Evolutionary conservation across 2,888 invertebrate species (phyloP).

Genomic region (Tetragonula carbonaria): DNA sequence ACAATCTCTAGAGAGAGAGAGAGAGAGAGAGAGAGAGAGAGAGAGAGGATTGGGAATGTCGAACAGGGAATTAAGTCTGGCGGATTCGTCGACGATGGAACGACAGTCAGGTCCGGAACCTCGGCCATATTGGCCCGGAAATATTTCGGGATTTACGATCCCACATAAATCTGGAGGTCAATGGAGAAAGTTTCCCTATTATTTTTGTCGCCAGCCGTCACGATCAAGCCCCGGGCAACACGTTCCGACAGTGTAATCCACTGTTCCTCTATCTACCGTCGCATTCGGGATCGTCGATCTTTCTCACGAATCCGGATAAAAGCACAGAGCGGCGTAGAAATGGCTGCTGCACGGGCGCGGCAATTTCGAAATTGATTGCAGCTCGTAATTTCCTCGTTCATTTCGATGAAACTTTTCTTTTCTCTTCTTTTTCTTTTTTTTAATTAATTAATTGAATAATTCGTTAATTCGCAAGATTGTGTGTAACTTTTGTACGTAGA

Average conservation of each 20-base stretch:
- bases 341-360: background rate
- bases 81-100: background rate
- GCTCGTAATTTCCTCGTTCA: background rate
- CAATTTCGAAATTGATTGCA: background rate
- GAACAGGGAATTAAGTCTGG: constrained; percentile 35
- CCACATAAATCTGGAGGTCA: constrained; percentile 57
- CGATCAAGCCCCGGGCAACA: constrained; percentile 30
- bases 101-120: constrained; percentile 14
- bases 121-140: constrained; percentile 39
- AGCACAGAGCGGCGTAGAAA: background rate
- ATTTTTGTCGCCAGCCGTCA: constrained; percentile 55
- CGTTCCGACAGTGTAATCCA: constrained; percentile 43
- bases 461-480: background rate
- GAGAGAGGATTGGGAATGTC: background rate
- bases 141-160: constrained; percentile 54
- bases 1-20: too few species aligned
- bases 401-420: background rate
- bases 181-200: constrained; percentile 63
- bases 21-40: too few species aligned
- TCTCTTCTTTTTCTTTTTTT: too few species aligned
- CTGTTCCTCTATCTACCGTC: constrained; percentile 27
- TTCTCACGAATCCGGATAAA: background rate
- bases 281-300: background rate
- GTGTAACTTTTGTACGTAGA: background rate
- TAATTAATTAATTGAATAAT: too few species aligned